Evolutionary conservation across 2,113 vertebrate genomes (phyloP).

Genomic region (Carassius gibelio): DNA sequence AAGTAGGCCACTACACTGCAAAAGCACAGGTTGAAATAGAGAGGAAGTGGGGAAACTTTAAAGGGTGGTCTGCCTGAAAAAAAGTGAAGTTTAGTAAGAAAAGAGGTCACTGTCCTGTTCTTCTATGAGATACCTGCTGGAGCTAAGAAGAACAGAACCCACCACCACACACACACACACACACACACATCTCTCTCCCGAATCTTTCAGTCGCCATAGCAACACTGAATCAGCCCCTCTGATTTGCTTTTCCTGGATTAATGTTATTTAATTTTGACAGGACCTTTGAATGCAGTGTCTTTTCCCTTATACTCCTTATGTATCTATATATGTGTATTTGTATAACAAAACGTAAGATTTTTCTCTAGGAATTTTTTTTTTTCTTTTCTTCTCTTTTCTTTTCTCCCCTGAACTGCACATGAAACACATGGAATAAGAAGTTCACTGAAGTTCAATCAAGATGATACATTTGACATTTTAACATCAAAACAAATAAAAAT

Average conservation of each 20-base stretch:
- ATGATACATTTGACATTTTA: no score
- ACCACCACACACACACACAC: not conserved
- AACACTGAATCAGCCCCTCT: constrained; percentile 53
- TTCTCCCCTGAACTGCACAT: no score
- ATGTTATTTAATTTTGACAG: not conserved
- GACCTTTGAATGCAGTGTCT: not conserved
- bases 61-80: not conserved
- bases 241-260: constrained; percentile 13
- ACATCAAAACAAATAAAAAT: no score
- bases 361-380: not conserved
- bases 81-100: not conserved
- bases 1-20: constrained; percentile 23
- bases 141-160: constrained; percentile 19
- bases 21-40: not conserved
- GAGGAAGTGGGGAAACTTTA: not conserved
- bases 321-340: constrained; percentile 31
- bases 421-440: no score
- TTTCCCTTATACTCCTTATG: not conserved
- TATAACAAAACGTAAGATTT: constrained; percentile 40
- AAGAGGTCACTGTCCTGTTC: not conserved
- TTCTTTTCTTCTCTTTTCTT: no score
- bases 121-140: not conserved
- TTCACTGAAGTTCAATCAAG: no score
- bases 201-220: constrained; percentile 60
- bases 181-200: constrained; percentile 7